phyloP scores from a whole-genome alignment of 2,113 vertebrate species.

The Fulica atra region DNA sequence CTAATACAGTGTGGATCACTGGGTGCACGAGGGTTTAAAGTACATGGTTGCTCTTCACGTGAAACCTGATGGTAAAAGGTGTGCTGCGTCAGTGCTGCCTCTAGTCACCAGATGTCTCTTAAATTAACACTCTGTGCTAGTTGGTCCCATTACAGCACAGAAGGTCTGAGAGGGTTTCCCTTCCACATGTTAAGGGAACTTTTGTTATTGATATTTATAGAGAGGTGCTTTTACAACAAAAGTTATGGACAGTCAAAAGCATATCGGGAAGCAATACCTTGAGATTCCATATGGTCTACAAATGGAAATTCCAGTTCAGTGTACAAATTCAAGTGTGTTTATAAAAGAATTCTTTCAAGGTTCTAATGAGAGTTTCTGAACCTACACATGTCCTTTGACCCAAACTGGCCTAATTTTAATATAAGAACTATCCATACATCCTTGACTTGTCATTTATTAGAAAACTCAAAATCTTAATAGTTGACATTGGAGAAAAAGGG shows the following conservation, averaged over 20 bases:
- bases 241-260: neutral
- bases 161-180: neutral
- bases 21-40: neutral
- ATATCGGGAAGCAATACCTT: neutral
- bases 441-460: slow-evolving; percentile 11
- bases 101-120: neutral
- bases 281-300: neutral
- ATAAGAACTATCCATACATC: neutral
- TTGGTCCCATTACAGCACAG: neutral
- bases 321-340: neutral
- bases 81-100: neutral
- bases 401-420: neutral
- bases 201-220: neutral
- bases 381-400: neutral
- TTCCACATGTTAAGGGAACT: neutral
- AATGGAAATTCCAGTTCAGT: neutral
- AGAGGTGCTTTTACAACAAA: neutral
- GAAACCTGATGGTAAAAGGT: neutral
- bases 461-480: neutral
- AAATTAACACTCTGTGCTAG: neutral
- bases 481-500: neutral
- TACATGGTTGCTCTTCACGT: neutral
- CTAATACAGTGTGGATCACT: neutral
- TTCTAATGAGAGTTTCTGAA: neutral
- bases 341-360: neutral